Conservation (phyloP, 2,113 vertebrate genomes). For the Apteryx owenii region DNA sequence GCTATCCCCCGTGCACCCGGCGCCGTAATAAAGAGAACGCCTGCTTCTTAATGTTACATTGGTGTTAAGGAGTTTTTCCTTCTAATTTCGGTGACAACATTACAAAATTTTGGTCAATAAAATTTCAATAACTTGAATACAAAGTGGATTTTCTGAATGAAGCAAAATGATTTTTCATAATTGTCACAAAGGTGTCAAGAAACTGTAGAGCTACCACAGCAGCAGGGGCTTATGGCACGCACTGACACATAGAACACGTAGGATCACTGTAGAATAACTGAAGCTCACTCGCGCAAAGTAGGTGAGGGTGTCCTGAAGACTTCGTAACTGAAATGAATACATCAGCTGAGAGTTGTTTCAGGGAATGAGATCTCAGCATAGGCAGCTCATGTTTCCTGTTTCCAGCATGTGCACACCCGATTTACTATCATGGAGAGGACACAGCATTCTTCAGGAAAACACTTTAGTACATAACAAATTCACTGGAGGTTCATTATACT, state of each 20-base stretch:
- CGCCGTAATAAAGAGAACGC: too few species aligned
- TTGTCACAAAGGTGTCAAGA: not conserved
- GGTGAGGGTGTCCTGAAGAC: not conserved
- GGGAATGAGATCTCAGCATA: not conserved
- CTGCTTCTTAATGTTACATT: too few species aligned
- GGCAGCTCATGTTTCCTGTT: not conserved
- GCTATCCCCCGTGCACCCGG: too few species aligned
- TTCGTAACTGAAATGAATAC: not conserved
- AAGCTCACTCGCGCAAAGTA: not conserved
- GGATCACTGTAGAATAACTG: not conserved
- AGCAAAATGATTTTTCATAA: not conserved
- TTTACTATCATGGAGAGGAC: not conserved
- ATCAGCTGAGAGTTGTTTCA: not conserved
- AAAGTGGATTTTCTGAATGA: not conserved
- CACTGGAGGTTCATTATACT: not conserved
- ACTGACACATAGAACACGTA: fast-evolving
- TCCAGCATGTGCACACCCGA: not conserved
- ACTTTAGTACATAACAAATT: not conserved
- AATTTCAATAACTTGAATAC: not conserved
- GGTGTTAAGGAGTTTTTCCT: too few species aligned
- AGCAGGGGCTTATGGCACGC: not conserved
- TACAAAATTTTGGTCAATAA: not conserved
- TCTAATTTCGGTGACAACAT: not conserved
- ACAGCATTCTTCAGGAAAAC: not conserved
- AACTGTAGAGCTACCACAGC: fast-evolving